Evolutionary conservation across 1,140 invertebrate species (phyloP).

Genomic region (Pachyrhynchus sulphureomaculatus): DNA sequence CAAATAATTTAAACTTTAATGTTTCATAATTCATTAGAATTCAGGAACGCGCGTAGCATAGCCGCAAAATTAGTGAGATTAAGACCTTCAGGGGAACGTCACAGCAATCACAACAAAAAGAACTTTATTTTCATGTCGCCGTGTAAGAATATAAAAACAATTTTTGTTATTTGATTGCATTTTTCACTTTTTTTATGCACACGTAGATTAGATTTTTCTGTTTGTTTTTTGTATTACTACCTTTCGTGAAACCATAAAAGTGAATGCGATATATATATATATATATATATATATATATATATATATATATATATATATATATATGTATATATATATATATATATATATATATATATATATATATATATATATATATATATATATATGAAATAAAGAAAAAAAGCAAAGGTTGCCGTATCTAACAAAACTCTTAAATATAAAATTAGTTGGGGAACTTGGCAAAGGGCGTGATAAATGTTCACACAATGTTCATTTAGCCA

Average conservation of each 20-base stretch:
- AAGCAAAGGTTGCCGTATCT: no score
- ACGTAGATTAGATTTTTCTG: conserved; percentile 8
- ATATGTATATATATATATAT: no score
- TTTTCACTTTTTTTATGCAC: conserved; percentile 24
- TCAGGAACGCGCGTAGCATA: conserved; percentile 40
- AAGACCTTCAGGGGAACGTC: conserved; percentile 42
- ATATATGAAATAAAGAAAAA: no score
- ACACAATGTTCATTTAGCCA: no score
- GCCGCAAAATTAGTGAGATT: conserved; percentile 43
- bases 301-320: no score
- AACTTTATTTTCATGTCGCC: conserved; percentile 43
- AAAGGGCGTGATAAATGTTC: no score
- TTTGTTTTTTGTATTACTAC: conserved; percentile 1
- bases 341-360: no score
- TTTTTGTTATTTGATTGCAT: not conserved
- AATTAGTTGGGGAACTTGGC: no score
- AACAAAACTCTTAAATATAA: no score
- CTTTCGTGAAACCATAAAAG: not conserved
- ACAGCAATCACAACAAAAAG: conserved; percentile 46
- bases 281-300: no score
- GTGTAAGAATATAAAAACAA: conserved; percentile 39
- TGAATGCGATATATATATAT: not conserved
- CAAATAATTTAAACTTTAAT: not conserved
- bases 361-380: no score
- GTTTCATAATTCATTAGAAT: conserved; percentile 23